Evolutionary conservation across 2,113 vertebrate species (phyloP), one percentile per base, ranked within the genome.

Genomic region (Aptenodytes forsteri): DNA sequence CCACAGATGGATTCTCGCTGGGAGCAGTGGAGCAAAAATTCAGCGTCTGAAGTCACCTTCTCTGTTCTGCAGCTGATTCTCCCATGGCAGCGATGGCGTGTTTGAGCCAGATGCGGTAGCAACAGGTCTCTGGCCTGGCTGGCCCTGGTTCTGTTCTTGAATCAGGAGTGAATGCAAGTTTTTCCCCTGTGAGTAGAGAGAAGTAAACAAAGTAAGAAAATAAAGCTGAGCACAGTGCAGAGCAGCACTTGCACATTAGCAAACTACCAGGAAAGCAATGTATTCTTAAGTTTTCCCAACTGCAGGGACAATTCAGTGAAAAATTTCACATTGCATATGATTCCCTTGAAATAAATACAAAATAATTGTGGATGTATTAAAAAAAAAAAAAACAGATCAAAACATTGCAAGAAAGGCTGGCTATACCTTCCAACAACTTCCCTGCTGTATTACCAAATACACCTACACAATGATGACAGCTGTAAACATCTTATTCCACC

Each of bases 401-500:
- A 81, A n/a, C 52, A 58, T 19, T n/a, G 20, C 20, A 79, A 26
- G 16, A 80, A 85, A 67, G 23, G 6, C 52, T 52, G 27, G 4
- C 22, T 62, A 8, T 13, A 27, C 4, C 4, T 23, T 81, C 46
- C n/a, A 88, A n/a, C 26, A 78, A 20, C 29, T 79, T 83, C n/a
- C 61, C 70, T 30, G 8, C 10, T 47, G 3, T 64, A 25, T 67
- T 81, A 84, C 13, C 16, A 91, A 72, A 70, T 34, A 83, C 49
- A 95, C 54, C 75, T 93, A 73, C 36, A n/a, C 36, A 69, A 82
- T 17, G 40, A 75, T 87, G 83, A 84, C 83, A 94, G 58, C 34
- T 91, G 73, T 54, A 95, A 61, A 81, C 88, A 83, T 54, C 26
- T 95, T 84, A 67, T 93, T 88, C 75, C 67, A 72, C 5, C 14